Evolutionary conservation across 2,888 invertebrate species (phyloP).

Genomic region (Cephonodes hylas): DNA sequence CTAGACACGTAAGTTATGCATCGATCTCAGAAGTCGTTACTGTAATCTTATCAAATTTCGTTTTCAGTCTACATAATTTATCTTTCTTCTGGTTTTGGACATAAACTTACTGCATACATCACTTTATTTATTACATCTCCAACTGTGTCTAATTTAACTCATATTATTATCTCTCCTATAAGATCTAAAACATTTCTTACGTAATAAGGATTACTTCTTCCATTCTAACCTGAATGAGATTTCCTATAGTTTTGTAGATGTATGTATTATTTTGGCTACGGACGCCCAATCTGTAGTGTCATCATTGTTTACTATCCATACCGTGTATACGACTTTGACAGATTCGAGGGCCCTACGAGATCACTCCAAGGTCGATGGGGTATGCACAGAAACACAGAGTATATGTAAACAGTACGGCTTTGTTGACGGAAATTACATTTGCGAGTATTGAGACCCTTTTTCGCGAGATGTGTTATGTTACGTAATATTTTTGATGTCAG

Average conservation of each 20-base stretch:
- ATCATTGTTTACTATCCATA: conserved; percentile 1
- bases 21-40: too few relatives aligned
- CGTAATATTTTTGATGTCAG: background rate
- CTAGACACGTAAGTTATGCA: too few relatives aligned
- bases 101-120: too few relatives aligned
- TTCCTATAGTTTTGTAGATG: background rate
- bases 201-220: too few relatives aligned
- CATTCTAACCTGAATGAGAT: background rate
- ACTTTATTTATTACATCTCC: too few relatives aligned
- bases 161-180: too few relatives aligned
- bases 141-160: too few relatives aligned
- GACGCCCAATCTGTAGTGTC: background rate
- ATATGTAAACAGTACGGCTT: conserved; percentile 15
- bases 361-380: conserved; percentile 20
- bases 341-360: conserved; percentile 23
- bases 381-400: conserved; percentile 13
- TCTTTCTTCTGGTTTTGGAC: too few relatives aligned
- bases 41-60: too few relatives aligned
- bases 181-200: too few relatives aligned
- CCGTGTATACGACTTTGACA: conserved; percentile 27
- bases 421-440: background rate
- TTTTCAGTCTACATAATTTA: too few relatives aligned
- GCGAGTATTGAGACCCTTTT: background rate
- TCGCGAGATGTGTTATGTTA: background rate
- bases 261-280: background rate